Base-by-base conservation (phyloP, 2,797 vertebrate genomes). In the Cyprinodon diabolis region DNA sequence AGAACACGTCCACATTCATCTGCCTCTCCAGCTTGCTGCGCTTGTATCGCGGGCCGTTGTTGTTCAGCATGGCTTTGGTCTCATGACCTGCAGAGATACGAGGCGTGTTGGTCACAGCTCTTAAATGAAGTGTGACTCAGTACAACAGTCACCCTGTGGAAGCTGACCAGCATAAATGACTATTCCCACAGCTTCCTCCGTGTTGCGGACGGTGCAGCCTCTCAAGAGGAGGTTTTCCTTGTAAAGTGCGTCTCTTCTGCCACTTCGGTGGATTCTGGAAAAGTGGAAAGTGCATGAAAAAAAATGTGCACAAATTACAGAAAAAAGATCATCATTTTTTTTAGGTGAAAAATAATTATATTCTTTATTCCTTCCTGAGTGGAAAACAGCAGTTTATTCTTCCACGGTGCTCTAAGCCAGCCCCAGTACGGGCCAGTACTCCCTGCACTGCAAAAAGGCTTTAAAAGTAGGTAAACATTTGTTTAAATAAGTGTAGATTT, bases 11-110 rank as follows among this genome's bases (percentile, higher is more conserved):
- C 0, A 96, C 90, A 84, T 99, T 99, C 97, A 99, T 98, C 90
- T 97, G 97, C 45, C 97, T 92, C 93, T 99, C 98, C 79, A 99
- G 96, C 89, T 96, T 97, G 78, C 98, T 99, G 87, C 97, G 97
- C 83, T 99, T 99, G 92, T 98, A 98, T 65, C 98, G 97, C 0
- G 98, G 98, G 19, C 98, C 97, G 1, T 96, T 99, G 93, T 98
- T 99, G 91, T 99, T 99, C 76, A 99, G 93, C 92, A 99, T 97
- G 80, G 98, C 97, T 95, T 99, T 99, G 77, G 98, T 99, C 87
- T 99, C 98, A 5, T 98, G 98, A 76, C 98, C 98, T 99, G 91
- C 49, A 6, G 57, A 71, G 3, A 74, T 58, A 79, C 13, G n/a
- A 4, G 1, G 17, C 2, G 1, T 2, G 72, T 85, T 72, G 82